Conservation (phyloP, 2,797 vertebrate genomes). For the Sciaenops ocellatus region DNA sequence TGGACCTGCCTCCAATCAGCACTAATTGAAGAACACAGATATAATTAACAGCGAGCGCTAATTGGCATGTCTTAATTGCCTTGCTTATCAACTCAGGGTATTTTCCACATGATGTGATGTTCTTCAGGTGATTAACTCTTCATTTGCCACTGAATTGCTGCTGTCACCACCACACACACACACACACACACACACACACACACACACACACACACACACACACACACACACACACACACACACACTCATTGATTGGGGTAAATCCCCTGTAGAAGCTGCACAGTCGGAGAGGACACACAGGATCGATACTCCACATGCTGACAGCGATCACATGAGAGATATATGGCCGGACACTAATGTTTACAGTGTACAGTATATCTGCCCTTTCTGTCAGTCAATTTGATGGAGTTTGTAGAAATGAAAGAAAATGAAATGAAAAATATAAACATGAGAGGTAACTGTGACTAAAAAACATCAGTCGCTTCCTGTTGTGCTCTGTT, state of each 20-base stretch:
- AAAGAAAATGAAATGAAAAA: not conserved
- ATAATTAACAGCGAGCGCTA: conserved; percentile 59
- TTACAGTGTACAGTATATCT: not conserved
- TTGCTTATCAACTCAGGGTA: conserved; percentile 48
- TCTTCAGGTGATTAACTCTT: conserved; percentile 53
- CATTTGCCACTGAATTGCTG: conserved; percentile 2
- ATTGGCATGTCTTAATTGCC: conserved; percentile 54
- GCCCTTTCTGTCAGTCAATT: not conserved
- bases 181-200: too few relatives aligned
- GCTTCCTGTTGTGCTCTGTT: too few relatives aligned
- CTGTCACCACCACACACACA: not conserved
- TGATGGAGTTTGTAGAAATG: not conserved
- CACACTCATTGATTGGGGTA: not conserved
- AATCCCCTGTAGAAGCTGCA: conserved; percentile 12
- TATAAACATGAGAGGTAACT: too few relatives aligned
- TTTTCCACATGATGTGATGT: conserved; percentile 36
- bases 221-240: not conserved
- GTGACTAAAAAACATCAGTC: not conserved
- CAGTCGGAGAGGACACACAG: conserved; percentile 1
- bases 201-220: not conserved
- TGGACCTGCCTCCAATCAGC: conserved; percentile 53
- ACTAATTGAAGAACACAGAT: conserved; percentile 61
- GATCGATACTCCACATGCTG: conserved; percentile 36
- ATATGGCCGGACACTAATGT: not conserved
- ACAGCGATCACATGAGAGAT: conserved; percentile 21